Evolutionary conservation across 2,797 vertebrate species (phyloP), one percentile per base, ranked within the genome.

Genomic region (Eulemur coronatus): DNA sequence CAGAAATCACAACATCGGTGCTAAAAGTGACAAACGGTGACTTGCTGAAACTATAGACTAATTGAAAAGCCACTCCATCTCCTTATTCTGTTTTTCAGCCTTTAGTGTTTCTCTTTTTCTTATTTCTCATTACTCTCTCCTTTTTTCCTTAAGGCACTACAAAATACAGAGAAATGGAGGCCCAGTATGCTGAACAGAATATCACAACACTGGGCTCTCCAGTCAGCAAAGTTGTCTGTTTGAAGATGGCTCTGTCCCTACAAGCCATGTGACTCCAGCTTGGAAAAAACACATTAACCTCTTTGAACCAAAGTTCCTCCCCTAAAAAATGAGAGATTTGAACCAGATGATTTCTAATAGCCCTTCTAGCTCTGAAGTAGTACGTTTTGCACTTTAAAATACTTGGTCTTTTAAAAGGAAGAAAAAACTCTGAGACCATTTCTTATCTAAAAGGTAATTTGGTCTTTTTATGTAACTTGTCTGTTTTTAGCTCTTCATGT

Each of bases 401-500:
- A 94, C 46, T 81, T 81, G 72, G 55, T 43, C 48, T 86, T 78
- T 91, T 43, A 52, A 81, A 70, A 87, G 11, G 22, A 96, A 90
- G 46, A 72, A 67, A 72, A 94, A 79, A 33, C 35, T 52, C 9
- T 57, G 57, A 52, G 46, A 96, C 41, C 75, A 59, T 22, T 57
- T 94, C 75, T 79, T 84, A 80, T 55, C 95, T 95, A 92, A 61
- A 81, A 96, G 57, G 70, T 59, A 65, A 90, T 82, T 63, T 91
- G 85, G 91, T 80, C 92, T 79, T 90, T 96, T 91, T 79, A 69
- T 84, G 17, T 81, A 89, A 95, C 55, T 46, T 91, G 85, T 63
- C 87, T 76, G n/a, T 52, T 94, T 95, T 79, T 70, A 69, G 30
- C 84, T 86, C 57, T 48, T 84, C 52, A 17, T 59, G 76, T 43